Conservation (phyloP, 2,888 invertebrate species). For the Stomorhina lunata region DNA sequence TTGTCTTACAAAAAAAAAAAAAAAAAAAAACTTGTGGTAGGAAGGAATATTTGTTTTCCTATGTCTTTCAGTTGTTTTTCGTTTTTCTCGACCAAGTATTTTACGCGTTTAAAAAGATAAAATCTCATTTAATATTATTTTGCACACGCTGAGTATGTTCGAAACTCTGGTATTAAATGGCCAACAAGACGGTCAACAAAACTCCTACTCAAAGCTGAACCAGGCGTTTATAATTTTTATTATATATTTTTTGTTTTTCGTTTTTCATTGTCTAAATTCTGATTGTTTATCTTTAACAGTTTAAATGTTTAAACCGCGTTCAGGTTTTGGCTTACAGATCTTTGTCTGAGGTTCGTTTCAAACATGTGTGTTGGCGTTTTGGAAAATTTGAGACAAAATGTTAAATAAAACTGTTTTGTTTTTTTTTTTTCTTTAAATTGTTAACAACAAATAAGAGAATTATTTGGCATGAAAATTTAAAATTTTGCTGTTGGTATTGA, state of each 20-base stretch:
- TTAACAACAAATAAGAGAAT: not conserved
- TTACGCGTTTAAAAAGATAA: conserved; percentile 59
- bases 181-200: conserved; percentile 6
- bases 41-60: conserved; percentile 12
- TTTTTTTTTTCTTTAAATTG: conserved; percentile 31
- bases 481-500: not conserved
- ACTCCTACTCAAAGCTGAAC: conserved; percentile 51
- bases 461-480: not conserved
- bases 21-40: conserved; percentile 19
- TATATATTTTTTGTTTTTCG: not conserved
- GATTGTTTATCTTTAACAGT: conserved; percentile 65
- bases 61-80: not conserved
- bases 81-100: conserved; percentile 56
- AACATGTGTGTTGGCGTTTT: conserved; percentile 51
- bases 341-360: conserved; percentile 20
- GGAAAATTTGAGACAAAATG: too few species aligned
- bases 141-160: conserved; percentile 44
- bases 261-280: conserved; percentile 27
- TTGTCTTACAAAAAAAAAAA: too few species aligned
- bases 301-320: conserved; percentile 56
- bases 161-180: conserved; percentile 31
- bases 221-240: not conserved
- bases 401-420: too few species aligned
- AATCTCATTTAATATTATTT: conserved; percentile 18
- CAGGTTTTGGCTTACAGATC: conserved; percentile 12